Evolutionary conservation across 2,888 invertebrate genomes (phyloP).

Genomic region (Xestia sexstrigata): DNA sequence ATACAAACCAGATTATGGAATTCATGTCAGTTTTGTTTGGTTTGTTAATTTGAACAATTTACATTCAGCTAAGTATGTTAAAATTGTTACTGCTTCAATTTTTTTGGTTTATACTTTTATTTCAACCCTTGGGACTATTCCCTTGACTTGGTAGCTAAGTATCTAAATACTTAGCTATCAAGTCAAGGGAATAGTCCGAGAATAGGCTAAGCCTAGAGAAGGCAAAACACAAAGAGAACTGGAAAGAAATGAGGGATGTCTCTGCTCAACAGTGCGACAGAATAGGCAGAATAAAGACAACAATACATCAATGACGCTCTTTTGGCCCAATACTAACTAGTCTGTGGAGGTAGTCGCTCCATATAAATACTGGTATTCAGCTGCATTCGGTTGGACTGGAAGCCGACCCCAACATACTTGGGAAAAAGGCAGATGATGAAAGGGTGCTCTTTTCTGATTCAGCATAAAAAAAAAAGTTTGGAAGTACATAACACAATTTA

Average conservation of each 20-base stretch:
- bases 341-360: neutral
- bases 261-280: neutral
- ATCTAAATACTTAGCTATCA: too few species aligned
- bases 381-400: neutral
- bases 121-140: too few species aligned
- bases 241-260: neutral
- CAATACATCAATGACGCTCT: too few species aligned
- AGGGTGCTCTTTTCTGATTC: neutral
- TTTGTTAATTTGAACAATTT: constrained; percentile 4
- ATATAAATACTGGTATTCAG: neutral
- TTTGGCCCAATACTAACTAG: neutral
- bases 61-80: neutral
- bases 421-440: neutral
- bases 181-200: too few species aligned
- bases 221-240: neutral
- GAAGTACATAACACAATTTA: too few species aligned
- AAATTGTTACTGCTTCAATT: neutral
- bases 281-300: neutral
- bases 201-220: neutral
- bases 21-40: neutral
- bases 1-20: neutral
- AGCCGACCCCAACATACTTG: neutral
- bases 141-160: too few species aligned
- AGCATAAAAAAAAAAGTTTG: neutral
- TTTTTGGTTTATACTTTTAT: too few species aligned